Conservation (phyloP, 2,888 invertebrate genomes). For the Alcis repandata region DNA sequence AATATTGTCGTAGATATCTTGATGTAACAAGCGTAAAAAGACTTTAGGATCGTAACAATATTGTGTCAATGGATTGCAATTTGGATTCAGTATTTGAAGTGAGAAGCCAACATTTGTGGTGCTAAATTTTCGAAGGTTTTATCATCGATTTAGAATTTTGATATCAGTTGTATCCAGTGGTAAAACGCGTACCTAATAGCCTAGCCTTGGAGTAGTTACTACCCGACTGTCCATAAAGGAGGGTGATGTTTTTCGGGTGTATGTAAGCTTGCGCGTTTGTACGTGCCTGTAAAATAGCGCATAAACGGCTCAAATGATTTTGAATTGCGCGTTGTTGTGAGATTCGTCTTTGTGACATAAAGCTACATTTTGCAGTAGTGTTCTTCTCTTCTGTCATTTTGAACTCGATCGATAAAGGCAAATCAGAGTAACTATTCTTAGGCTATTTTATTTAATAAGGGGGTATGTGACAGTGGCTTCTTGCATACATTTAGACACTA, state of each 20-base stretch:
- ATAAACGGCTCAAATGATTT: too few species aligned
- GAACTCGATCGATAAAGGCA: not conserved
- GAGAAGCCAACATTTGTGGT: constrained; percentile 82
- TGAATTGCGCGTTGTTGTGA: too few species aligned
- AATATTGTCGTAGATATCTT: not conserved
- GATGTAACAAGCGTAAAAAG: constrained; percentile 31
- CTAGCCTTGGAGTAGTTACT: not conserved
- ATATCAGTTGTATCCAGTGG: constrained; percentile 65
- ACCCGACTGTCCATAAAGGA: too few species aligned
- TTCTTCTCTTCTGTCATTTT: not conserved
- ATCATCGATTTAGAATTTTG: constrained; percentile 79
- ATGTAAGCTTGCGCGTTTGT: too few species aligned
- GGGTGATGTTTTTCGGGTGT: too few species aligned
- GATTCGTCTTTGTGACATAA: too few species aligned
- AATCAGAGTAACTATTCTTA: not conserved
- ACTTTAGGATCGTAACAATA: constrained; percentile 37
- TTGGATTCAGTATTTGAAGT: constrained; percentile 57
- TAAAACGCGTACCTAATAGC: not conserved
- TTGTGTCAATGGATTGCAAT: constrained; percentile 31
- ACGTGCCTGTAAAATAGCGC: too few species aligned
- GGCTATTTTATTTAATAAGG: not conserved
- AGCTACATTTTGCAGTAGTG: not conserved
- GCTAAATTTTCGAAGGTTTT: constrained; percentile 85
- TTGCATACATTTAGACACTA: constrained; percentile 54
- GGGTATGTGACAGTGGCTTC: constrained; percentile 68